Base-by-base conservation (phyloP, 2,888 invertebrate species). In the Cataglyphis altisquamis region DNA sequence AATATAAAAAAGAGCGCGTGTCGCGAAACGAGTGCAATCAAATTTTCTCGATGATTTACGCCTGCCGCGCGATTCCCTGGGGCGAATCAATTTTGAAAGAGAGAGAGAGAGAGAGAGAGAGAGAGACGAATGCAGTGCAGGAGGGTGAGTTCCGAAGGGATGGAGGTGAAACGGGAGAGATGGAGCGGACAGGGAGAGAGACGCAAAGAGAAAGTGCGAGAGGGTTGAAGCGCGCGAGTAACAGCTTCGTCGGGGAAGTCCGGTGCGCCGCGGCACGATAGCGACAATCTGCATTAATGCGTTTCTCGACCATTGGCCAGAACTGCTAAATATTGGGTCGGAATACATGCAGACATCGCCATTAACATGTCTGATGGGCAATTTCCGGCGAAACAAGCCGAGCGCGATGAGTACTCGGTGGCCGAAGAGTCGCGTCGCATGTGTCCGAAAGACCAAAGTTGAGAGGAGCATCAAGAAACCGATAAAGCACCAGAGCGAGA, bases 311-410 rank as follows among this genome's bases (percentile, higher is more conserved):
- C 84, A 88, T 86, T 86, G 87, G 82, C 82, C 70, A 86, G 86
- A 84, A 80, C 86, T 84, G 83, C 87, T 86, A 88, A 89, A 86
- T 86, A 86, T 88, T 87, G 84, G 85, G 83, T 85, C 75, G 83
- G 72, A 62, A 80, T 84, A 86, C 75, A 75, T 60, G 86, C 74
- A 66, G 74, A 86, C 85, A 83, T 81, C 68, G 89, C 81, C 78
- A 86, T 89, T 89, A 89, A 87, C 88, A 80, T 89, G 88, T 74
- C 89, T 85, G 84, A 89, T 89, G 82, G 89, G 88, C 87, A 87
- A 89, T 89, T 89, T 89, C 88, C 89, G 89, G 48, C 82, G 72
- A 68, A 86, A 84, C 84, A 72, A 84, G 64, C 82, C 77, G 36
- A 45, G 66, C 74, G 60, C 62, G 82, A 64, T 32, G 82, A 84